Evolutionary conservation across 2,113 vertebrate species (phyloP).

Genomic region (Cnemophilus loriae): DNA sequence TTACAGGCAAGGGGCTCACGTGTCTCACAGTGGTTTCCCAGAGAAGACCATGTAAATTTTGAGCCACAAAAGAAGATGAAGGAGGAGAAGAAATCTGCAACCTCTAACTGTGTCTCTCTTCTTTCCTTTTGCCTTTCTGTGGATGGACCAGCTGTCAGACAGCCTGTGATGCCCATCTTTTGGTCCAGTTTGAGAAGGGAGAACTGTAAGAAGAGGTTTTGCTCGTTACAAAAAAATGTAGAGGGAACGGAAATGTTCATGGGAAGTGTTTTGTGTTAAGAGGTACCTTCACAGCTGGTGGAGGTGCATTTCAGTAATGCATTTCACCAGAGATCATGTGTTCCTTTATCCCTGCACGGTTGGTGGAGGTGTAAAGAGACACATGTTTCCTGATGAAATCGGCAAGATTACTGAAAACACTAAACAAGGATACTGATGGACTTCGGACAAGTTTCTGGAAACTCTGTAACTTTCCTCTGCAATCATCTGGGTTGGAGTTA

Average conservation of each 20-base stretch:
- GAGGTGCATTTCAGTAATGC: neutral
- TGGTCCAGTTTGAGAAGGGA: neutral
- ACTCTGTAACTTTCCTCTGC: neutral
- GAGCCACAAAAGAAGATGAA: neutral
- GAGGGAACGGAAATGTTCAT: neutral
- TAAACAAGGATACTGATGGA: neutral
- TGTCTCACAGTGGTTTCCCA: neutral
- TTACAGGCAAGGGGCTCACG: neutral
- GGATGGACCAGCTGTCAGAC: accelerated
- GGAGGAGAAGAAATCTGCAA: neutral
- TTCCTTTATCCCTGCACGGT: neutral
- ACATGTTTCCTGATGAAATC: neutral
- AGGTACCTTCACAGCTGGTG: neutral
- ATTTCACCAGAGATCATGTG: neutral
- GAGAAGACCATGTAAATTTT: neutral
- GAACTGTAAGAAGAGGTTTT: neutral
- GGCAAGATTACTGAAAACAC: neutral
- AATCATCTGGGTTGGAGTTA: neutral
- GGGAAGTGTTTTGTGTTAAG: accelerated
- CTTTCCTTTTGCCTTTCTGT: neutral
- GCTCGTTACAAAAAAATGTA: neutral
- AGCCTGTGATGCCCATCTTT: neutral
- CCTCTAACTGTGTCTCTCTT: neutral
- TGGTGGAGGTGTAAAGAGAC: neutral
- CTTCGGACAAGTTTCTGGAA: neutral